Percentiles rank a stretch among this genome's conserved stretches.
Evolutionary conservation across 2,888 invertebrate species (phyloP).

Genomic region (Flexamia atlantica): DNA sequence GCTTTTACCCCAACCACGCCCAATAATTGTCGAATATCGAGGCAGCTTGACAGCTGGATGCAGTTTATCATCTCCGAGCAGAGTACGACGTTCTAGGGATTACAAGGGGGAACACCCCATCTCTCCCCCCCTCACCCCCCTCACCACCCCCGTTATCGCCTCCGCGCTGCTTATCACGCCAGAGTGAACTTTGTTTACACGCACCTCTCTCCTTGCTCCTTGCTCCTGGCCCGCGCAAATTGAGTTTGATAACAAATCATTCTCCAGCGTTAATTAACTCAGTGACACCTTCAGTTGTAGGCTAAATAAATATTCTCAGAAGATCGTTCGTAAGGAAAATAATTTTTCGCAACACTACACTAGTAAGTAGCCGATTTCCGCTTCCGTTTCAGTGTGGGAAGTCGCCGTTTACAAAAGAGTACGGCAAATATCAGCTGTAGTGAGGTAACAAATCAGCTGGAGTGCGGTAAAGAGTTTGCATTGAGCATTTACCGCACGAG

Average conservation of each 20-base stretch:
- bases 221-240: constrained; percentile 6
- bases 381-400: too few species aligned
- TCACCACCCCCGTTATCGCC: not conserved
- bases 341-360: too few species aligned
- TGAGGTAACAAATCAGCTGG: too few species aligned
- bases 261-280: constrained; percentile 9
- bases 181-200: constrained; percentile 38
- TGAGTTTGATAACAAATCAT: constrained; percentile 43
- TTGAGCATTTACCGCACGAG: too few species aligned
- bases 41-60: not conserved
- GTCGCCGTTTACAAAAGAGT: too few species aligned
- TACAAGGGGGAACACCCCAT: not conserved
- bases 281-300: not conserved
- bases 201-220: constrained; percentile 4
- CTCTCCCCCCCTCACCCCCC: not conserved
- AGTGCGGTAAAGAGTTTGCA: too few species aligned
- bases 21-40: not conserved
- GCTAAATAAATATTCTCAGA: not conserved
- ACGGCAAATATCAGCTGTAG: too few species aligned
- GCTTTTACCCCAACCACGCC: not conserved
- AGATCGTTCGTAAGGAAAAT: too few species aligned
- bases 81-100: not conserved
- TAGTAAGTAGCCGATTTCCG: too few species aligned
- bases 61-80: not conserved
- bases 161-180: constrained; percentile 10